phyloP scores from a whole-genome alignment of 2,888 invertebrate species.

The Meloe dianella region DNA sequence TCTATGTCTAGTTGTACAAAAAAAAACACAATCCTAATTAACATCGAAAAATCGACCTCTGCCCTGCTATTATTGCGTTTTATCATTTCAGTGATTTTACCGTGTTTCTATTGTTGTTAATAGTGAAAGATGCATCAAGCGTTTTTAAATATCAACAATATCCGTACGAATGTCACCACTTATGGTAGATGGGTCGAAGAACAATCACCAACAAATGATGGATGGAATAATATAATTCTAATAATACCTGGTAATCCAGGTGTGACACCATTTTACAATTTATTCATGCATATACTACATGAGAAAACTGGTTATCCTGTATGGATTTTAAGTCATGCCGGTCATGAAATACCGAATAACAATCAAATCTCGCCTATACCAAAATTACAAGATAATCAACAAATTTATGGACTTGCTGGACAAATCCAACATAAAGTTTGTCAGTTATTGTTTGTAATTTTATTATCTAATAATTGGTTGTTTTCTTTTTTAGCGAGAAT shows the following conservation, averaged over 20 bases:
- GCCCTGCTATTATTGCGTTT: neutral
- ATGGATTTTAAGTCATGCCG: constrained; percentile 83
- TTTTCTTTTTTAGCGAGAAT: constrained; percentile 63
- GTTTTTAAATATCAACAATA: constrained; percentile 65
- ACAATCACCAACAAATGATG: constrained; percentile 59
- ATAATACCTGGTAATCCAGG: constrained; percentile 91
- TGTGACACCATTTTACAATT: constrained; percentile 77
- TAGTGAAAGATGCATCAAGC: constrained; percentile 57
- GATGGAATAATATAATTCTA: constrained; percentile 68
- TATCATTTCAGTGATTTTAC: neutral
- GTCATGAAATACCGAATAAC: constrained; percentile 75
- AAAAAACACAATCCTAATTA: neutral
- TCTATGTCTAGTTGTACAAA: neutral
- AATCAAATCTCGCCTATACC: constrained; percentile 62
- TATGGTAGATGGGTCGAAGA: constrained; percentile 76
- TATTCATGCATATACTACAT: constrained; percentile 72
- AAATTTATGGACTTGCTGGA: constrained; percentile 75
- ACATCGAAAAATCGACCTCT: neutral
- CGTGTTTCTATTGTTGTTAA: neutral
- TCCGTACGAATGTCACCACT: constrained; percentile 75
- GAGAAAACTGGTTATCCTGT: constrained; percentile 69
- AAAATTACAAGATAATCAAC: constrained; percentile 62
- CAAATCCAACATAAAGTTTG: constrained; percentile 79
- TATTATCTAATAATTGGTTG: neutral
- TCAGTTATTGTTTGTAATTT: constrained; percentile 1